Evolutionary conservation across 2,888 invertebrate species (phyloP).

Genomic region (Chalcosyrphus nemorum): DNA sequence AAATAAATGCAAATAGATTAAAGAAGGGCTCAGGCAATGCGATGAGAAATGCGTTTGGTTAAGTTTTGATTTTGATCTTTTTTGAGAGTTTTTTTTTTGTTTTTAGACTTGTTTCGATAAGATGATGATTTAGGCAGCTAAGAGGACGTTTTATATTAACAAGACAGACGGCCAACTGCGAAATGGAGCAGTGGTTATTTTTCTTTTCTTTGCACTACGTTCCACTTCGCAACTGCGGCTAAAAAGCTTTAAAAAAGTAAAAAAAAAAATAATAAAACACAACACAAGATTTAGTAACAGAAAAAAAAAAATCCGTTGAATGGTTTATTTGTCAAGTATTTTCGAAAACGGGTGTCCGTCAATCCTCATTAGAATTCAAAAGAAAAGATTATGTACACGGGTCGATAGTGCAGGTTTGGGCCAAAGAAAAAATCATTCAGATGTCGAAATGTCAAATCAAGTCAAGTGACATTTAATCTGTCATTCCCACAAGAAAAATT

Average conservation of each 20-base stretch:
- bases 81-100: not conserved
- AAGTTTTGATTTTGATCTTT: constrained; percentile 61
- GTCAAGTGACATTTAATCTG: no score
- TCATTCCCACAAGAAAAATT: no score
- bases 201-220: constrained; percentile 20
- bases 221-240: constrained; percentile 55
- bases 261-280: constrained; percentile 44
- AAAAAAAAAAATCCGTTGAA: constrained; percentile 43
- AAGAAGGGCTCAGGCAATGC: constrained; percentile 77
- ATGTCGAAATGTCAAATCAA: no score
- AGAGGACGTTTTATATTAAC: constrained; percentile 50
- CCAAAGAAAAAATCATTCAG: no score
- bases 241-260: constrained; percentile 43
- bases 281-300: constrained; percentile 70
- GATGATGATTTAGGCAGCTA: constrained; percentile 68
- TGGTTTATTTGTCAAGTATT: constrained; percentile 47
- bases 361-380: constrained; percentile 4
- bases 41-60: constrained; percentile 74
- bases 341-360: not conserved
- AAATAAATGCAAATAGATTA: constrained; percentile 59
- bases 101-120: constrained; percentile 45
- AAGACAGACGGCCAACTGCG: constrained; percentile 57
- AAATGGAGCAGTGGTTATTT: constrained; percentile 61
- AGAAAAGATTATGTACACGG: not conserved
- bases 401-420: not conserved